phyloP scores from a whole-genome alignment of 2,888 invertebrate genomes.

The Chrysopilus asiliformis region DNA sequence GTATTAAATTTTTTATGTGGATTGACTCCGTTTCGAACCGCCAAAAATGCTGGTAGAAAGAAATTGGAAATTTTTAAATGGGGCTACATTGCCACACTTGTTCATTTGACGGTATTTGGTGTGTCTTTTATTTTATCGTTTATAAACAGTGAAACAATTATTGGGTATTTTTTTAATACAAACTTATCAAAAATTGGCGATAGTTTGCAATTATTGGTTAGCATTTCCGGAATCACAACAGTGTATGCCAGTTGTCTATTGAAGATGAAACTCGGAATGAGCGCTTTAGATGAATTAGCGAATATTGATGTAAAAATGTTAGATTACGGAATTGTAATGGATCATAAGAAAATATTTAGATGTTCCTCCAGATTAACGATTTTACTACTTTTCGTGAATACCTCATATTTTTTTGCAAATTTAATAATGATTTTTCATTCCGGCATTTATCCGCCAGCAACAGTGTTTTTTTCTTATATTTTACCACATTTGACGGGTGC shows the following conservation, averaged over 20 bases:
- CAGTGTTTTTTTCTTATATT: conserved; percentile 21
- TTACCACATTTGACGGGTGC: conserved; percentile 24
- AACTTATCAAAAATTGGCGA: conserved; percentile 22
- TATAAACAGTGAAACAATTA: conserved; percentile 16
- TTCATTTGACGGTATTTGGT: conserved; percentile 22
- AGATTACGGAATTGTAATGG: conserved; percentile 25
- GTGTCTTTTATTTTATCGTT: conserved; percentile 16
- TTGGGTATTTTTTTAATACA: conserved; percentile 21
- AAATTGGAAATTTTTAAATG: too few relatives aligned
- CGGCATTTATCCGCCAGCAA: conserved; percentile 10
- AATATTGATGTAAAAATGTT: conserved; percentile 30
- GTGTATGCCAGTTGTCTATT: conserved; percentile 26
- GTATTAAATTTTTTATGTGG: too few relatives aligned
- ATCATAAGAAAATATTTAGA: conserved; percentile 26
- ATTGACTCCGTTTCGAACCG: too few relatives aligned
- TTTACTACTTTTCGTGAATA: conserved; percentile 27
- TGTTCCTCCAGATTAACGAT: conserved; percentile 25
- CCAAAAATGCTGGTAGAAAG: too few relatives aligned
- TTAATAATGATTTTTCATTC: conserved; percentile 14
- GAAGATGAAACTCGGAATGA: too few relatives aligned
- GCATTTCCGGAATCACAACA: conserved; percentile 20
- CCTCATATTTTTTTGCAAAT: conserved; percentile 21
- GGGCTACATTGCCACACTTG: too few relatives aligned
- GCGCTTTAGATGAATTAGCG: too few relatives aligned
- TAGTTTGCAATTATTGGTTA: conserved; percentile 23